Conservation (phyloP, 2,888 invertebrate species). For the Drosophila diplacantha region DNA sequence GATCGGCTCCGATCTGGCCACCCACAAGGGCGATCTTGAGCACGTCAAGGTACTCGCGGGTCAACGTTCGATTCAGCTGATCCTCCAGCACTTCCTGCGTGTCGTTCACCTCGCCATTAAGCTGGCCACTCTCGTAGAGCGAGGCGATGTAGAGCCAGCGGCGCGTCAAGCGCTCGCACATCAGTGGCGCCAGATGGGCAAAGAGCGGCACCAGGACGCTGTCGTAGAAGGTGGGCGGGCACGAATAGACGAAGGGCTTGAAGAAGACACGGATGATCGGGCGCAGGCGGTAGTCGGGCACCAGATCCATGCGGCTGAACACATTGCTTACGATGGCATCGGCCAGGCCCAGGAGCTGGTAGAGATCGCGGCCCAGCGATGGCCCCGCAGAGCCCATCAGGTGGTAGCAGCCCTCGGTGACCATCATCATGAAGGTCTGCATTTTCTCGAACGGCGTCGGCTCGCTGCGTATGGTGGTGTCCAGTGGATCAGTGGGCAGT, state of each 20-base stretch:
- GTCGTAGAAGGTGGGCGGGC: constrained; percentile 89
- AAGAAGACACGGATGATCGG: constrained; percentile 90
- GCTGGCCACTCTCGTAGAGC: constrained; percentile 86
- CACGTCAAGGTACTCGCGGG: constrained; percentile 92
- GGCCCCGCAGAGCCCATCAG: constrained; percentile 87
- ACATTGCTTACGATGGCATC: constrained; percentile 84
- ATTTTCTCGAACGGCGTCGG: constrained; percentile 85
- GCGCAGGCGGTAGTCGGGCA: constrained; percentile 92
- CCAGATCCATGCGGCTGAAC: constrained; percentile 79
- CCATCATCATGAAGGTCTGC: constrained; percentile 88
- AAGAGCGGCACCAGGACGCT: constrained; percentile 88
- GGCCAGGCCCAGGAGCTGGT: constrained; percentile 86
- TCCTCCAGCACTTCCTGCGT: constrained; percentile 89
- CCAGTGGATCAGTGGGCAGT: constrained; percentile 77
- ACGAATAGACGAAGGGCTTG: constrained; percentile 90
- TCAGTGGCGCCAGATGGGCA: constrained; percentile 86
- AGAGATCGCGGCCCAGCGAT: constrained; percentile 91
- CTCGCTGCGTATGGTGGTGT: constrained; percentile 78
- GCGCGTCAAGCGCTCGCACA: constrained; percentile 83
- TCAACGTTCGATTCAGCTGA: constrained; percentile 89
- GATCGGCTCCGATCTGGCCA: constrained; percentile 79
- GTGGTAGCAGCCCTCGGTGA: constrained; percentile 90
- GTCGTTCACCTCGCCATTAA: constrained; percentile 84
- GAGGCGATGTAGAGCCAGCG: constrained; percentile 90
- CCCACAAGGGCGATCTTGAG: constrained; percentile 87